Base-by-base conservation (phyloP, 2,888 invertebrate genomes). In the Philereme vetulata region DNA sequence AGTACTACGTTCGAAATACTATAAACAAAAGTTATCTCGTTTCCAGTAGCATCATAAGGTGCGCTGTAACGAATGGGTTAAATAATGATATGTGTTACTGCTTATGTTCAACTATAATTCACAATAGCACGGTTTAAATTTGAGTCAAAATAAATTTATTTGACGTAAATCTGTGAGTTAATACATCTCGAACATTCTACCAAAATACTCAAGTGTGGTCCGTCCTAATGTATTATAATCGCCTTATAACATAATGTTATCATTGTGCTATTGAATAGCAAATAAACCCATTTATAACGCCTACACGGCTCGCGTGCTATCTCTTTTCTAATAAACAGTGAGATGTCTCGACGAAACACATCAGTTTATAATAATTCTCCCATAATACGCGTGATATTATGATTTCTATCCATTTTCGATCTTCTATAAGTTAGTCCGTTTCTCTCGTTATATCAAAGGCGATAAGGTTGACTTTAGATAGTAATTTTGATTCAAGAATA, bases 341-440 rank as follows among this genome's bases (percentile, higher is more conserved):
- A 66, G 63, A 67, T 64, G 65, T 67, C 66, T 66, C 64, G 64
- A 65, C 65, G 62, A 61, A 66, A 69, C 60, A 64, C 67, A 66
- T 69, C 84, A 78, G 80, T 82, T 84, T 84, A 81, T 78, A 79
- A 85, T 85, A 82, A 84, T 85, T 82, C 81, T 77, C 78, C 78
- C 78, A 77, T 85, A 84, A 82, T 74, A 71, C 75, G 59, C 68
- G 57, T 67, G 64, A 73, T 65, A 66, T 65, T 70, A 69, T 73
- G 71, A 69, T 66, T 62, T 62, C 63, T 64, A 59, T 38, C 42
- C 42, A 51, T 55, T 58, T 62, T 55, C 46, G 34, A 43, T 38
- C 33, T 55, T 47, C 35, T 4, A 42, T 35, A 45, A 40, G 21
- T 49, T 10, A 33, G 35, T 9, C 42, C 10, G 33, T 32, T 10